Evolutionary conservation across 2,113 vertebrate genomes (phyloP).

Genomic region (Poeciliopsis prolifica): DNA sequence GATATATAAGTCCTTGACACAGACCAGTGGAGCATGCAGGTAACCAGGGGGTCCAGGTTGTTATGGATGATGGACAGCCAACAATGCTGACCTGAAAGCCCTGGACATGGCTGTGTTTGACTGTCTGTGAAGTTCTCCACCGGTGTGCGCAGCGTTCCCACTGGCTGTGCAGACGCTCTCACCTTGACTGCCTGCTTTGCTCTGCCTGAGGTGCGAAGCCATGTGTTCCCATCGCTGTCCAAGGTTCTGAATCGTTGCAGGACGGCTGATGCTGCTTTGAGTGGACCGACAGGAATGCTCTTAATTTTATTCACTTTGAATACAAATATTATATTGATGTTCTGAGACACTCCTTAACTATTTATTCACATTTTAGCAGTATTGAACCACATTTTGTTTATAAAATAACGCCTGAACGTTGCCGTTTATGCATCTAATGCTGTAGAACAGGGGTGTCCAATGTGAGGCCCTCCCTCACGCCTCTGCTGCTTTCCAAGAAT

Average conservation of each 20-base stretch:
- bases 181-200: constrained; percentile 34
- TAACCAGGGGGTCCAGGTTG: not conserved
- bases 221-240: constrained; percentile 20
- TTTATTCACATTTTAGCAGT: too few species aligned
- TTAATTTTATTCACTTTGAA: not conserved
- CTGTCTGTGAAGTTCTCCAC: constrained; percentile 4
- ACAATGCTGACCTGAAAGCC: constrained; percentile 29
- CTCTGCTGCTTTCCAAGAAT: too few species aligned
- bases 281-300: too few species aligned
- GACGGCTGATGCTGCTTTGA: not conserved
- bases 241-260: constrained; percentile 18
- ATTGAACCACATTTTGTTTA: too few species aligned
- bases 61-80: constrained; percentile 33
- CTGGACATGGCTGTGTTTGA: constrained; percentile 10
- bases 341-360: too few species aligned
- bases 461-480: too few species aligned
- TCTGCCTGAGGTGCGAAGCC: constrained; percentile 7
- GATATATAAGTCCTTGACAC: constrained; percentile 5
- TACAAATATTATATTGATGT: too few species aligned
- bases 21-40: constrained; percentile 14
- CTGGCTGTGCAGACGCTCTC: constrained; percentile 22
- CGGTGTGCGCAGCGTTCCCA: constrained; percentile 12
- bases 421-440: too few species aligned
- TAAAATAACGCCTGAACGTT: too few species aligned
- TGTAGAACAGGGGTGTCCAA: too few species aligned